Base-by-base conservation (phyloP, 2,888 invertebrate species). In the Plebejus anna region DNA sequence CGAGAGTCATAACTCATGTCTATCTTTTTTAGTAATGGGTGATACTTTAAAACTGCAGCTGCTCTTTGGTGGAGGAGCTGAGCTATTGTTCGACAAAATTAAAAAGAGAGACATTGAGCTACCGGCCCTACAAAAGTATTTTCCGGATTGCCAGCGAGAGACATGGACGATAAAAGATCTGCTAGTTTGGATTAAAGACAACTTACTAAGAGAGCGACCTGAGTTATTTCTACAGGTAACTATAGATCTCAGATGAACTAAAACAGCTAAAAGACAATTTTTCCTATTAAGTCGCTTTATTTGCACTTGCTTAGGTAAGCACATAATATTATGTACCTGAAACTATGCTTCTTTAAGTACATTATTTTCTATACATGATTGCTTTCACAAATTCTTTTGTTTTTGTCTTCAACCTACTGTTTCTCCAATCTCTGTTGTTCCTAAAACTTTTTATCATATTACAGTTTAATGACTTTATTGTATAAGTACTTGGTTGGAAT, bases 21-120 rank as follows among this genome's bases (percentile, higher is more conserved):
- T 16, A 13, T 51, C 4, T 55, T 55, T 13, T 55, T 55, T 55
- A 75, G 59, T 13, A 36, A 75, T 75, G 61, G 75, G 61, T 5
- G 75, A 75, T 0, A 79, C 84, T 13, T 75, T 89, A 76, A 88
- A 85, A 79, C 76, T 92, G 73, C 84, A 82, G 77, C 78, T 92
- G 42, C 86, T 87, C 84, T 96, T 88, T 83, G 97, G 97, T 70
- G 98, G 99, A 16, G 99, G 99, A 1, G 98, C 98, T 0, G 98
- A 99, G 86, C 88, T 98, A n/a, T 89, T 99, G 1, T 98, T 98
- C 87, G 96, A 96, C 80, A 97, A 97, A 83, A 95, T 96, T 76
- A 98, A 98, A 85, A 95, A 94, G 76, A 95, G 96, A 75, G 93
- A 96, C 77, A 88, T 98, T 0, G 89, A 92, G 42, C 88, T 98